phyloP scores from a whole-genome alignment of 2,797 vertebrate species.

The Streptopelia turtur region DNA sequence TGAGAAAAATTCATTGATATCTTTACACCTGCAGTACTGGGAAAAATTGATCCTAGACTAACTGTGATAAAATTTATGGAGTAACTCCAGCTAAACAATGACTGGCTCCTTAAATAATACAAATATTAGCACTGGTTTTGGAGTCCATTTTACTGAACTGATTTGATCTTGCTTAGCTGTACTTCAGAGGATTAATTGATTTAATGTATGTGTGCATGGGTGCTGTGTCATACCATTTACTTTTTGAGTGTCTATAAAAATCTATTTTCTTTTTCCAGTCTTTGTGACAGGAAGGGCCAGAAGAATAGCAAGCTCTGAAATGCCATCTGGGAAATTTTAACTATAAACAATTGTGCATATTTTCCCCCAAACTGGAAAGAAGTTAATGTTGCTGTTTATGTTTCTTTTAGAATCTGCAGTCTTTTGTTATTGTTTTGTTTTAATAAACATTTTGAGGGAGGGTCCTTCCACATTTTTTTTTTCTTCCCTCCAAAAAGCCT shows the following conservation, averaged over 20 bases:
- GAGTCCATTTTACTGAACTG: neutral
- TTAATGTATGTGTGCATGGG: neutral
- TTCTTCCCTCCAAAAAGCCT: neutral
- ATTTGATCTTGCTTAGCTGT: neutral
- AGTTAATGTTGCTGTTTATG: conserved; percentile 31
- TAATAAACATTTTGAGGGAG: conserved; percentile 16
- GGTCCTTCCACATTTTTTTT: neutral
- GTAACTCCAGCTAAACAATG: neutral
- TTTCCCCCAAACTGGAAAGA: neutral
- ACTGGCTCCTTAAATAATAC: neutral
- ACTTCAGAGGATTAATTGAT: neutral
- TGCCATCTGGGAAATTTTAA: conserved; percentile 43
- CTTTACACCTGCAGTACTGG: neutral
- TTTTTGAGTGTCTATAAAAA: neutral
- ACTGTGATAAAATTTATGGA: neutral
- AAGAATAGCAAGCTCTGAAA: conserved; percentile 30
- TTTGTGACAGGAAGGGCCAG: neutral
- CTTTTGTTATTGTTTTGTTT: conserved; percentile 26
- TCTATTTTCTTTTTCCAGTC: neutral
- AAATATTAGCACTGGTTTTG: neutral
- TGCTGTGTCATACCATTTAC: neutral
- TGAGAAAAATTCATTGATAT: neutral
- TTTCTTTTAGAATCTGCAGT: conserved; percentile 13
- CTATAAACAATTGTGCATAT: conserved; percentile 21
- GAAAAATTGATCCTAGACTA: neutral